Base-by-base conservation (phyloP, 2,113 vertebrate species). In the Pogonocichla stellata region DNA sequence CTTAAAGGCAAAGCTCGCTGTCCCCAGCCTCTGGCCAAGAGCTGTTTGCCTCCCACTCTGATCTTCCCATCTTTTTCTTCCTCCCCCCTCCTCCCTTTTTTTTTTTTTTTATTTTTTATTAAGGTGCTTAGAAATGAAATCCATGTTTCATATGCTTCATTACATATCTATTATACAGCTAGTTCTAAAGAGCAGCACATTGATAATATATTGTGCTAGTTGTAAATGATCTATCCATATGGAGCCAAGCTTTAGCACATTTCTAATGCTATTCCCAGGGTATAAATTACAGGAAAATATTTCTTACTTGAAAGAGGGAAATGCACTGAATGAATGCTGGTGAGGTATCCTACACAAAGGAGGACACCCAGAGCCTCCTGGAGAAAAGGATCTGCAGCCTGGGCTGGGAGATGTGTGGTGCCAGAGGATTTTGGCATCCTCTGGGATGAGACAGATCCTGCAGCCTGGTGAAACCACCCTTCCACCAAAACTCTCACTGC, bases 201-300 rank as follows among this genome's bases (percentile, higher is more conserved):
- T 97, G 98, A 98, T 98, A 98, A 98, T 98, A 98, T 95, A 98
- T 97, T 94, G 97, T 97, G 96, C 96, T 98, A 91, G 97, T 96
- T 97, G 97, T 97, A 97, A 98, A 98, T 98, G 98, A 97, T 97
- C 96, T 97, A 98, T 98, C 97, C 98, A 98, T 98, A 97, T 97
- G 92, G 97, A 98, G 96, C 92, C 60, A 96, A 97, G 92, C 45
- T 58, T 97, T 97, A 98, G 95, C 97, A 97, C 95, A 95, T 97
- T 97, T 95, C 97, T 97, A 96, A 97, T 83, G 96, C 97, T 93
- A 75, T 96, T 97, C 97, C 95, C 73, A 2, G 90, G 94, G 96
- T 98, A 97, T 95, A 97, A 97, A 98, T 98, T 97, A 98, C 54
- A 95, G 83, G 88, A 89, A 95, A 98, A 94, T 90, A 94, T 96